These are phyloP conservation scores for Thermophis baileyi DNA, from an alignment of 2,113 vertebrate genomes.

Conservation along the genomic window DNA sequence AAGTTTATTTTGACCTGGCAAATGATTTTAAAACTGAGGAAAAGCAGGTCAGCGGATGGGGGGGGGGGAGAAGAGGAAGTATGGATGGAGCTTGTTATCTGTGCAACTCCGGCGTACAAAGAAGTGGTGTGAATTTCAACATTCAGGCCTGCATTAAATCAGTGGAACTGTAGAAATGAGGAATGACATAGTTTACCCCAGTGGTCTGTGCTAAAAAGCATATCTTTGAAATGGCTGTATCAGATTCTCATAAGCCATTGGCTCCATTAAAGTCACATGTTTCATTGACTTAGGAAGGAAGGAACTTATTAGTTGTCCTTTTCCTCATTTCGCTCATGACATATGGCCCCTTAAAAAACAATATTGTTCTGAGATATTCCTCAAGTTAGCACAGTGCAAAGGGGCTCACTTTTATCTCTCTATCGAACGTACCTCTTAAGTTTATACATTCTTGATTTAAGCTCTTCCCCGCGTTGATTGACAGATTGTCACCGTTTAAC, in stretches of 20 bases:
- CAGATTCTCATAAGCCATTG: slow-evolving; percentile 72
- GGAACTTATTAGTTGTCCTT: slow-evolving; percentile 53
- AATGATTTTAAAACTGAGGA: slow-evolving; percentile 83
- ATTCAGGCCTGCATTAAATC: slow-evolving; percentile 85
- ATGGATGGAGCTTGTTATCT: slow-evolving; percentile 69
- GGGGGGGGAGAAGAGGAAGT: slow-evolving; percentile 83
- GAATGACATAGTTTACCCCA: slow-evolving; percentile 87
- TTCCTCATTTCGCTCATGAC: slow-evolving; percentile 28
- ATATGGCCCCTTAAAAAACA: slow-evolving; percentile 29
- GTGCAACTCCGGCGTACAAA: slow-evolving; percentile 82
- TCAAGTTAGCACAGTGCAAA: not conserved
- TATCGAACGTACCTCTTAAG: not conserved
- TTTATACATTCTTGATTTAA: slow-evolving; percentile 2
- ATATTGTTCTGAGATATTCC: not conserved
- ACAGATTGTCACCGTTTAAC: slow-evolving; percentile 49
- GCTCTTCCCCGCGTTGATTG: not conserved
- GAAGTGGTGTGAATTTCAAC: slow-evolving; percentile 92
- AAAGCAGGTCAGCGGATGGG: slow-evolving; percentile 75
- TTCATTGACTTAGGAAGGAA: slow-evolving; percentile 65
- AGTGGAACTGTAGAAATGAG: slow-evolving; percentile 77
- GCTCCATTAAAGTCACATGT: slow-evolving; percentile 68
- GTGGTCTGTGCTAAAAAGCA: slow-evolving; percentile 77
- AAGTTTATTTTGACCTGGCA: slow-evolving; percentile 87
- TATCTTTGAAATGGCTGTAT: slow-evolving; percentile 63
- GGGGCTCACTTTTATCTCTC: not conserved